Base-by-base conservation (phyloP, 2,888 invertebrate genomes). In the Saturnia pavonia region DNA sequence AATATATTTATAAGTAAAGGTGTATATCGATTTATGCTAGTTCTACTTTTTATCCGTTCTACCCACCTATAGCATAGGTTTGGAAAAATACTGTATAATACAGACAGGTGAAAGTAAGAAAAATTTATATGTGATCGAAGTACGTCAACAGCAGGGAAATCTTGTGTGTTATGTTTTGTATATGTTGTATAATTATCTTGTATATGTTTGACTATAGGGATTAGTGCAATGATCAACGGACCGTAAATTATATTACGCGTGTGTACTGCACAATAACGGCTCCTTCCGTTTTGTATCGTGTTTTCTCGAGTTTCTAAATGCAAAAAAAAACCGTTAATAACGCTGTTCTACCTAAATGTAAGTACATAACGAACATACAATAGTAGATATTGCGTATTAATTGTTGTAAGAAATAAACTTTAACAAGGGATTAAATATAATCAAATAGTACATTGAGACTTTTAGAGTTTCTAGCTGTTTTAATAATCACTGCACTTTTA, bases 141-240 rank as follows among this genome's bases (percentile, higher is more conserved):
- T 12, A 48, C 51, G 14, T 57, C 22, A 14, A 22, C 8, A 22
- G 22, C 12, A 43, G 45, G 16, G 25, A 48, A 69, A 45, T 22
- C 14, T 25, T 51, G 65, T 66, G n/a, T n/a, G n/a, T n/a, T n/a
- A n/a, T n/a, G n/a, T n/a, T n/a, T n/a, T n/a, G n/a, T n/a, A n/a
- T n/a, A n/a, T n/a, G n/a, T n/a, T n/a, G n/a, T n/a, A n/a, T n/a
- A n/a, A n/a, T n/a, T n/a, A n/a, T n/a, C n/a, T n/a, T n/a, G n/a
- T n/a, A n/a, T n/a, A n/a, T n/a, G 66, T 70, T n/a, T 54, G 65
- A 1, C 70, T 70, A 68, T 73, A 77, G 75, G 73, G 78, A 75
- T 76, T 81, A 79, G 83, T 85, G 85, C 85, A 86, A 81, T 77
- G 88, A 68, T 74, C 83, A 80, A 70, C 86, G 76, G 85, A 88